Base-by-base conservation (phyloP, 2,113 vertebrate species). In the Eupsittula cactorum region DNA sequence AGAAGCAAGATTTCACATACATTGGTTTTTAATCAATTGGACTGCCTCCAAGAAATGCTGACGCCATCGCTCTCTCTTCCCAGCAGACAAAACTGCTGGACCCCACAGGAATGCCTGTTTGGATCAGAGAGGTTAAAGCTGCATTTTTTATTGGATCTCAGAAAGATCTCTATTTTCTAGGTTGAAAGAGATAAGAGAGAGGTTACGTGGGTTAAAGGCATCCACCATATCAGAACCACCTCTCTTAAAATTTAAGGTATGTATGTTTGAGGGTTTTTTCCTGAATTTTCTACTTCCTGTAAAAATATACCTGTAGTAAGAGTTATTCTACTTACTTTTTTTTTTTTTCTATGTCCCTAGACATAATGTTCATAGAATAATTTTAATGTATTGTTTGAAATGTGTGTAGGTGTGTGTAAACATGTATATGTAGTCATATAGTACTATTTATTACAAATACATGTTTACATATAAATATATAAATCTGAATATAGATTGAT, bases 241-340 rank as follows among this genome's bases (percentile, higher is more conserved):
- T 96, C 98, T 98, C 96, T 98, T 99, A 96, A 99, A 98, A 98
- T 99, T 99, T 98, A 99, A 99, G 98, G 99, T 99, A 97, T 83
- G 96, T 93, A 93, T 47, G 28, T 41, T 74, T 4, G 3, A 62
- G 79, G 55, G 76, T 55, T 70, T 93, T 89, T 80, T 59, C 6
- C 70, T 86, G 46, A 44, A 10, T n/a, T 13, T 77, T 68, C 29
- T 71, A 2, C 60, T 74, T 91, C 31, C 78, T 93, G 7, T 88
- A 64, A 77, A 86, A 77, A 46, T 20, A 19, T 33, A 70, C 17
- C 41, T 89, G 52, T 18, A 16, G 8, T 63, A 2, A 19, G 82
- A 74, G 7, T 73, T n/a, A 50, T 31, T 92, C 57, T 73, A 11
- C 47, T 63, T 31, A 14, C 2, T 29, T 29, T 52, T 8, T 11